phyloP scores from a whole-genome alignment of 2,113 vertebrate genomes.

The Prunella himalayana region DNA sequence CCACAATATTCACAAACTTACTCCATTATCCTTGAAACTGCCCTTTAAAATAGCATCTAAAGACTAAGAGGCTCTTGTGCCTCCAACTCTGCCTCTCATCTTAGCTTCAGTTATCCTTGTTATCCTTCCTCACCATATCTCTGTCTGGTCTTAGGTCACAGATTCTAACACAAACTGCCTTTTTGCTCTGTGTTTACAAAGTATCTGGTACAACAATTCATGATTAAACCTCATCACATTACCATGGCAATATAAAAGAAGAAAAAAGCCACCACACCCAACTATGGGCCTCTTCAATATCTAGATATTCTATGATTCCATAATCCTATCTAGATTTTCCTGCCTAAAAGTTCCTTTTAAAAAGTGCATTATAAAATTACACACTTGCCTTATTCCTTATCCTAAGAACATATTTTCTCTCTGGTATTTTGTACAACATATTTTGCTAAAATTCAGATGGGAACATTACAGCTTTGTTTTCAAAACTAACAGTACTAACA shows the following conservation, averaged over 20 bases:
- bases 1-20: background rate
- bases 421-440: background rate
- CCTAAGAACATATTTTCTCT: background rate
- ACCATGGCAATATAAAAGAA: background rate
- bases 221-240: background rate
- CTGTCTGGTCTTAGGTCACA: background rate
- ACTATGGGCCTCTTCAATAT: background rate
- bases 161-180: background rate
- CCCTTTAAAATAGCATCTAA: background rate
- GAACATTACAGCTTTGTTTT: background rate
- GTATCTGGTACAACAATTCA: background rate
- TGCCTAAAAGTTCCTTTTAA: background rate
- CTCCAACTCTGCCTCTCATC: background rate
- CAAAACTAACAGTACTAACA: background rate
- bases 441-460: slow-evolving; percentile 6
- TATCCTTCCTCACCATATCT: background rate
- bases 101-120: background rate
- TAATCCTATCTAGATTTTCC: background rate
- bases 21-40: background rate
- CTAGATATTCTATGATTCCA: background rate
- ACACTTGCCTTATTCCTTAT: background rate
- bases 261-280: background rate
- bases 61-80: background rate
- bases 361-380: background rate
- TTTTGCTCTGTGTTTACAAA: background rate